Evolutionary conservation across 2,888 invertebrate genomes (phyloP).

Genomic region (Drosophila prostipennis): DNA sequence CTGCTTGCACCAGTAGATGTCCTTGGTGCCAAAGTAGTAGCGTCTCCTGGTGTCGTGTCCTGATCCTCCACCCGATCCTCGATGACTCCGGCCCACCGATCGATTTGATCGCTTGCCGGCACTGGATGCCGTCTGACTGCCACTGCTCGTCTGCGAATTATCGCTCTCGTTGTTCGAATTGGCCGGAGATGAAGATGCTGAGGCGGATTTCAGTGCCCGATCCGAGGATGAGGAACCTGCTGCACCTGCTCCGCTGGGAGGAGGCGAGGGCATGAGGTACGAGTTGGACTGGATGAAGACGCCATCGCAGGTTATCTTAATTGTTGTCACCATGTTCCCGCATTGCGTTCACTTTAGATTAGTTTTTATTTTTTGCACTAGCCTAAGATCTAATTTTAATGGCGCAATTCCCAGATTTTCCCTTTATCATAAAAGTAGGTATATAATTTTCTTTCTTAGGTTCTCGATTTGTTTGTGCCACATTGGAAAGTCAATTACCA

Average conservation of each 20-base stretch:
- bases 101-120: constrained; percentile 37
- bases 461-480: too few species aligned
- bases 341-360: constrained; percentile 45
- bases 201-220: constrained; percentile 5
- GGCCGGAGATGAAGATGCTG: constrained; percentile 26
- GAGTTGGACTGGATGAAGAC: constrained; percentile 84
- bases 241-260: constrained; percentile 31
- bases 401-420: not conserved
- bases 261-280: constrained; percentile 73
- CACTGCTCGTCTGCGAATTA: constrained; percentile 63
- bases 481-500: not conserved
- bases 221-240: constrained; percentile 25
- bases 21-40: constrained; percentile 80
- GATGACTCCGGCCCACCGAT: constrained; percentile 35
- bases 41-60: constrained; percentile 62
- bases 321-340: constrained; percentile 83
- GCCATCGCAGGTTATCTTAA: constrained; percentile 84
- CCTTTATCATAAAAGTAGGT: too few species aligned
- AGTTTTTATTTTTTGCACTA: not conserved
- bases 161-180: constrained; percentile 67
- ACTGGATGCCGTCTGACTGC: constrained; percentile 37
- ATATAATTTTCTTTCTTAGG: too few species aligned
- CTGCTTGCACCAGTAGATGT: constrained; percentile 81
- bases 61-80: constrained; percentile 27
- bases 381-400: not conserved